Percentiles rank a stretch among this genome's conserved stretches.
These are phyloP conservation scores for Endotricha flammealis DNA, from an alignment of 2,888 invertebrate genomes.

Conservation along the genomic window DNA sequence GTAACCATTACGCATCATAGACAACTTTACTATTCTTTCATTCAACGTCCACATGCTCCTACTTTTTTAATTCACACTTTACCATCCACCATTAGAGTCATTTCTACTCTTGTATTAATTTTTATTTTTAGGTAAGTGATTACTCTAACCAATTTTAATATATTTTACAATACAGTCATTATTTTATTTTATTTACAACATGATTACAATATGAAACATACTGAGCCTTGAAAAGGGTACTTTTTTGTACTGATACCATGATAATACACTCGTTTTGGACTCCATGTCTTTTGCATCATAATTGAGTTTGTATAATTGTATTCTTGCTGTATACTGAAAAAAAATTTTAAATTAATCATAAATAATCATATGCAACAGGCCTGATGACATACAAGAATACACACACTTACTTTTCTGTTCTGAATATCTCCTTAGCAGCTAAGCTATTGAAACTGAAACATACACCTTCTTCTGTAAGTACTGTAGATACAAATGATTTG, in stretches of 20 bases:
- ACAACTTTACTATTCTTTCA: too few relatives aligned
- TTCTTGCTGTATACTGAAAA: constrained; percentile 28
- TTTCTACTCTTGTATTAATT: too few relatives aligned
- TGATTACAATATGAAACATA: too few relatives aligned
- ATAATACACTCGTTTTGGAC: constrained; percentile 27
- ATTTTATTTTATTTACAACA: too few relatives aligned
- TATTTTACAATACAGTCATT: too few relatives aligned
- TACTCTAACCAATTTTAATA: too few relatives aligned
- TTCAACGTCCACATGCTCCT: too few relatives aligned
- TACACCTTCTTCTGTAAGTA: constrained; percentile 37
- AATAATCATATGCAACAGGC: constrained; percentile 8
- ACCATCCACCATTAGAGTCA: too few relatives aligned
- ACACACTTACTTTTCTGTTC: constrained; percentile 17
- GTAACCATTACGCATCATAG: too few relatives aligned
- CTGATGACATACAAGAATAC: too few relatives aligned
- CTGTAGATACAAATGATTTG: constrained; percentile 25
- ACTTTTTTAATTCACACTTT: too few relatives aligned
- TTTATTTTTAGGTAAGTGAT: too few relatives aligned
- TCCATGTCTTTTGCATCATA: constrained; percentile 26
- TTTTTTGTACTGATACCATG: constrained; percentile 4
- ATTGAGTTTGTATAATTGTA: constrained; percentile 26
- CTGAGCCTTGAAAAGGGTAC: constrained; percentile 39
- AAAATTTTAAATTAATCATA: background rate
- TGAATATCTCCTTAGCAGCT: constrained; percentile 33
- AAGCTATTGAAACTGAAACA: constrained; percentile 39